A percentile compares a stretch with the other conserved stretches of the same genome.
Evolutionary conservation across 2,888 invertebrate genomes (phyloP).

Genomic region (Anagyrus pseudococci): DNA sequence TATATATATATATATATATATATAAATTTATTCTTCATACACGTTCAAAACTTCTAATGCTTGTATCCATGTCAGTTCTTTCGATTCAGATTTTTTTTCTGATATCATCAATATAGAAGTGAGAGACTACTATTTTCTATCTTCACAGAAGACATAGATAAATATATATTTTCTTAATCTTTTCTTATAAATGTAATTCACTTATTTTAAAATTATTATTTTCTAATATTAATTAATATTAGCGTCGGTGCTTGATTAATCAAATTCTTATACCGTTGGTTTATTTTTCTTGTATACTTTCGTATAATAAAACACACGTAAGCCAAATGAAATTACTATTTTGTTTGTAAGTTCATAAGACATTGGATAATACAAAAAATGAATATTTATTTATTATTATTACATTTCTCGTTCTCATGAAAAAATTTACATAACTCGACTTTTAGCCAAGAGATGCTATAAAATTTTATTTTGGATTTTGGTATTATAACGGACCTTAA

Average conservation of each 20-base stretch:
- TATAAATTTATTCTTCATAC: slow-evolving; percentile 25
- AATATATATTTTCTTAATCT: slow-evolving; percentile 64
- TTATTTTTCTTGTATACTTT: slow-evolving; percentile 45
- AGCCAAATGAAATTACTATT: slow-evolving; percentile 44
- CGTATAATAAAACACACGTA: slow-evolving; percentile 48
- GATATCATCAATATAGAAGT: slow-evolving; percentile 60
- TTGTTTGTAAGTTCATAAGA: slow-evolving; percentile 38
- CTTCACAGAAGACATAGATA: slow-evolving; percentile 65
- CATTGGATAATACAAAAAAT: slow-evolving; percentile 38
- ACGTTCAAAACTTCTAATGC: slow-evolving; percentile 43
- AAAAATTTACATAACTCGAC: slow-evolving; percentile 39
- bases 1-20: too few species aligned
- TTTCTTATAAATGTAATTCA: slow-evolving; percentile 62
- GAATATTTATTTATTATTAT: slow-evolving; percentile 35
- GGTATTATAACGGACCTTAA: slow-evolving; percentile 44
- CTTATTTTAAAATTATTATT: slow-evolving; percentile 61
- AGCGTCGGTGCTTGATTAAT: slow-evolving; percentile 59
- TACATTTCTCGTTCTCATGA: slow-evolving; percentile 40
- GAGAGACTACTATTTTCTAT: slow-evolving; percentile 63
- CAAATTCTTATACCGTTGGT: slow-evolving; percentile 50
- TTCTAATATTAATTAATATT: slow-evolving; percentile 61
- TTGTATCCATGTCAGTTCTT: slow-evolving; percentile 53
- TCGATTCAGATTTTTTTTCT: slow-evolving; percentile 39
- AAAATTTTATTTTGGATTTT: slow-evolving; percentile 43
- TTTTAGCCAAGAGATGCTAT: slow-evolving; percentile 43